Evolutionary conservation across 2,888 invertebrate genomes (phyloP), one percentile per base, ranked within the genome.

Genomic region (Atethmia centrago): DNA sequence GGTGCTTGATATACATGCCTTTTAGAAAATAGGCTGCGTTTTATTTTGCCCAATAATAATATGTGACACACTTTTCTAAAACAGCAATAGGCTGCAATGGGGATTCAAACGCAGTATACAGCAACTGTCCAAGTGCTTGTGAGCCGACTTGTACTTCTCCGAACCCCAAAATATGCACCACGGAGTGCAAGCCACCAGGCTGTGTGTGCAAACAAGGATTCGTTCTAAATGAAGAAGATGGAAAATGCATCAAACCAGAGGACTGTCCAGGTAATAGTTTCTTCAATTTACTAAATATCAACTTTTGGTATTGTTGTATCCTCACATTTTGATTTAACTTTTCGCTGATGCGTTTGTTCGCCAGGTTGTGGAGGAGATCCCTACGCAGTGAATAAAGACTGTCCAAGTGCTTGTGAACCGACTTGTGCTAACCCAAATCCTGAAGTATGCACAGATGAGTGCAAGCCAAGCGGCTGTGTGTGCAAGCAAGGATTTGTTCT

Each of bases 401-500:
- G 53, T 19, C 4, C 28, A 7, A 74, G 40, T 67, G 67, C 40
- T 25, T 77, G 55, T 47, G 55, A 77, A 25, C 77, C 77, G 5
- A 74, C 74, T 31, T 74, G 77, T 31, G 12, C 28, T 14, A 36
- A 42, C 0, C 67, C 7, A 3, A 16, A 47, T 3, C 53, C 77
- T 16, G 0, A 56, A 47, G 0, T 9, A 3, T 56, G 67, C 47
- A 67, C 25, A 25, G 47, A 40, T 8, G 40, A 47, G 19, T 56
- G 47, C 31, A 42, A 2, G 31, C 55, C 53, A 21, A 16, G 21
- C 3, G 14, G 77, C 25, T 74, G 74, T 67, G 74, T 74, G 8
- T 74, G 74, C 77, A 77, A 77, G 16, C 9, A 16, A 7, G 74
- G 77, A 31, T 77, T 25, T 31, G 77, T 74, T 25, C 21, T 77